These are phyloP conservation scores for Clavelina lepadiformis DNA, from an alignment of 23 tunicate species.

Conservation along the genomic window DNA sequence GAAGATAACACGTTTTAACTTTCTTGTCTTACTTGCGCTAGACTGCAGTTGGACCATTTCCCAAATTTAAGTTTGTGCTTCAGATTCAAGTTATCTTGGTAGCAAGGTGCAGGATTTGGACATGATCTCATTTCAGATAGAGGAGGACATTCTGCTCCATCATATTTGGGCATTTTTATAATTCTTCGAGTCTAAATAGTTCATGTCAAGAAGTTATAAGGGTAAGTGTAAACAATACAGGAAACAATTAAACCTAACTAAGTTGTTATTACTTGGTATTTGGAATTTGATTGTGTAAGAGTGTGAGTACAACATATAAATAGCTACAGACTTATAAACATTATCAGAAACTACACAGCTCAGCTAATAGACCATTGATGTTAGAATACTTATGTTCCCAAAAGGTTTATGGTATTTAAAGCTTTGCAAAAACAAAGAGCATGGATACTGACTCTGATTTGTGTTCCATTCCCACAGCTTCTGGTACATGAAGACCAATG, in stretches of 20 bases:
- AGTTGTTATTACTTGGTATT: too few species aligned
- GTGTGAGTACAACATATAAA: background rate
- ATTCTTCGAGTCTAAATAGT: conserved; percentile 28
- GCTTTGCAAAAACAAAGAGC: background rate
- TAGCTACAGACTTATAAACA: background rate
- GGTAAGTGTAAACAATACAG: background rate
- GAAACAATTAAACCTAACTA: conserved; percentile 6
- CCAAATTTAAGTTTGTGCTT: conserved; percentile 27
- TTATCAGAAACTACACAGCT: too few species aligned
- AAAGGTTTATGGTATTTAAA: too few species aligned
- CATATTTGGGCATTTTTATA: conserved; percentile 19
- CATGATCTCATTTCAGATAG: conserved; percentile 29
- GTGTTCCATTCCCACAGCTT: conserved; percentile 77
- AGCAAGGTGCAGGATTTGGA: conserved; percentile 1
- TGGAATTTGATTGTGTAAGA: too few species aligned
- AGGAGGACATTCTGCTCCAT: conserved; percentile 33
- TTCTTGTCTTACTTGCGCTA: conserved; percentile 10
- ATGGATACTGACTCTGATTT: conserved; percentile 39
- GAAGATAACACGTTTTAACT: too few species aligned
- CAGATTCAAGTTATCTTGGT: background rate
- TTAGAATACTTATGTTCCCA: too few species aligned
- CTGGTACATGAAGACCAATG: conserved; percentile 39
- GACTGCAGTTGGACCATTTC: conserved; percentile 34
- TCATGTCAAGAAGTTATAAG: background rate
- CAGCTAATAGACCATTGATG: too few species aligned